Percentiles rank a stretch among this genome's conserved stretches.
phyloP scores from a whole-genome alignment of 2,113 vertebrate genomes.

The Lampris megalopsis region DNA sequence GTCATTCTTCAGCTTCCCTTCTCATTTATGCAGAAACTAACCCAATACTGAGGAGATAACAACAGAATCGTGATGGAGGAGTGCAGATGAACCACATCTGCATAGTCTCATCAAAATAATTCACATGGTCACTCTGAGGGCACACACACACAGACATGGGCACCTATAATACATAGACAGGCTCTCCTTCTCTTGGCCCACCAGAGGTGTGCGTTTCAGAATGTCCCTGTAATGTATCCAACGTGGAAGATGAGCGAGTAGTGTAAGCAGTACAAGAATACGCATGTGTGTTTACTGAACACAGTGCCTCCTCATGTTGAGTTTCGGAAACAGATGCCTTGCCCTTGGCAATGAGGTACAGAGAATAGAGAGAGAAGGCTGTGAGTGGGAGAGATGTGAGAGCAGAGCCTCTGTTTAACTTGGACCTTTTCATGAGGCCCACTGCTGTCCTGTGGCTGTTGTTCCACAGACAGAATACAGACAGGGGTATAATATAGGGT shows the following conservation, averaged over 20 bases:
- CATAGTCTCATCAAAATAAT: conserved; percentile 62
- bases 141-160: conserved; percentile 4
- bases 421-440: conserved; percentile 46
- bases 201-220: conserved; percentile 53
- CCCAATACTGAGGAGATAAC: conserved; percentile 47
- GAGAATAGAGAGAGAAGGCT: background rate
- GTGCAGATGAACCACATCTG: conserved; percentile 24
- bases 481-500: conserved; percentile 56
- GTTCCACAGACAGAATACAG: conserved; percentile 45
- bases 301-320: conserved; percentile 48
- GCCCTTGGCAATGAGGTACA: conserved; percentile 35
- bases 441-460: conserved; percentile 46
- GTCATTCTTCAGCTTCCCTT: no score
- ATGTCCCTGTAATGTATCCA: conserved; percentile 54
- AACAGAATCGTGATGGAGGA: conserved; percentile 49
- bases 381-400: background rate
- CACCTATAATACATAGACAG: background rate
- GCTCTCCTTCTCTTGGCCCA: conserved; percentile 4
- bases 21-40: no score
- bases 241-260: conserved; percentile 51
- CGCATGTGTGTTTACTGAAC: background rate
- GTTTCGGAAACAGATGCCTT: conserved; percentile 76
- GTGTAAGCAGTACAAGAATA: conserved; percentile 50
- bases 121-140: background rate
- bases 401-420: conserved; percentile 34